A percentile compares a stretch with the other conserved stretches of the same genome.
Evolutionary conservation across 2,888 invertebrate genomes (phyloP).

Genomic region (Diarsia brunnea): DNA sequence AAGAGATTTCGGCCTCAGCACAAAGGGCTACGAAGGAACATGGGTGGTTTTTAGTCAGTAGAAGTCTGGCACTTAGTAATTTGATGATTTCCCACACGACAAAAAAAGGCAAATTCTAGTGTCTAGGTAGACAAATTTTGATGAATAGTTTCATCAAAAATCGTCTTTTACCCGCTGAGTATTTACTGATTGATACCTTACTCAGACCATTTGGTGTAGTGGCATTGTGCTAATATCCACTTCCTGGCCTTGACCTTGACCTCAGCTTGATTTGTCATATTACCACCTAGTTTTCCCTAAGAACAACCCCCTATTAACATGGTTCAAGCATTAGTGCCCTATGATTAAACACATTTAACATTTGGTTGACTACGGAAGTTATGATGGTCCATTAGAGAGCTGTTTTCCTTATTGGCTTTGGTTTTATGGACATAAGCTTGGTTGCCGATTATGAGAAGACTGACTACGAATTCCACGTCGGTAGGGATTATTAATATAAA

Average conservation of each 20-base stretch:
- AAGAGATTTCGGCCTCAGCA: too few relatives aligned
- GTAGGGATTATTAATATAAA: background rate
- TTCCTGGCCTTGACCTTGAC: background rate
- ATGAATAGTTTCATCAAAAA: too few relatives aligned
- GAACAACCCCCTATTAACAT: conserved; percentile 23
- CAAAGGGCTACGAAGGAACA: too few relatives aligned
- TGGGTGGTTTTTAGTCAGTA: too few relatives aligned
- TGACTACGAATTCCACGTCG: background rate
- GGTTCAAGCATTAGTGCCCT: conserved; percentile 30
- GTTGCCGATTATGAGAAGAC: background rate
- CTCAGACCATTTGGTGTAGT: too few relatives aligned
- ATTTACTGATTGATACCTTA: too few relatives aligned
- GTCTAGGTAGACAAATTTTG: background rate
- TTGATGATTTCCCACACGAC: too few relatives aligned
- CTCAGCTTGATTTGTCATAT: background rate
- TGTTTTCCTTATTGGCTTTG: conserved; percentile 30
- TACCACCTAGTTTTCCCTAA: background rate
- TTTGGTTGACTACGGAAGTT: background rate
- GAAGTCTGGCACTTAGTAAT: too few relatives aligned
- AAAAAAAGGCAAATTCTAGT: background rate
- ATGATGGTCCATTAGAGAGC: conserved; percentile 15
- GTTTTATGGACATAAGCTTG: background rate
- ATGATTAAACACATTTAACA: conserved; percentile 19
- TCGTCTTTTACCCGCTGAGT: too few relatives aligned
- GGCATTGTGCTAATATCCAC: background rate